Evolutionary conservation across 2,113 vertebrate species (phyloP).

Genomic region (Archilochus colubris): DNA sequence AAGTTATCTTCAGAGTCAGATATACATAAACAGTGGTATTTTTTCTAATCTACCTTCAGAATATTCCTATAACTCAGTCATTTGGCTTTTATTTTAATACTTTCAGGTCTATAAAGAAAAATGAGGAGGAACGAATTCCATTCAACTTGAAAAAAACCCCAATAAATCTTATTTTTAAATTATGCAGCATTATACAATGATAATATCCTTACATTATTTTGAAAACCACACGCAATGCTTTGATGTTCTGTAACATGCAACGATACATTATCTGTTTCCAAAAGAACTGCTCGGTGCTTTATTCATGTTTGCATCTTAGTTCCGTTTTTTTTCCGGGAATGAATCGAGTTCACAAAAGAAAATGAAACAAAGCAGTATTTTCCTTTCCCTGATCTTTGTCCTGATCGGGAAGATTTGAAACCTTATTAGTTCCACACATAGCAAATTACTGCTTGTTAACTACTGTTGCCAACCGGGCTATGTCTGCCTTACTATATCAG

Average conservation of each 20-base stretch:
- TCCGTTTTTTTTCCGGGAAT: neutral
- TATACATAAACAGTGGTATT: neutral
- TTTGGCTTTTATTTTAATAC: slow-evolving; percentile 33
- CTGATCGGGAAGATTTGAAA: slow-evolving; percentile 73
- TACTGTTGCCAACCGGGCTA: slow-evolving; percentile 73
- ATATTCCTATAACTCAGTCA: neutral
- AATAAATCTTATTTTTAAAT: slow-evolving; percentile 40
- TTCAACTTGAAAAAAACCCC: slow-evolving; percentile 49
- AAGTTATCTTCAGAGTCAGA: slow-evolving; percentile 21
- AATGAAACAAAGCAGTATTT: slow-evolving; percentile 70
- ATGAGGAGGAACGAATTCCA: slow-evolving; percentile 1
- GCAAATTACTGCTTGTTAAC: slow-evolving; percentile 78
- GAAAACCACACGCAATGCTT: slow-evolving; percentile 48
- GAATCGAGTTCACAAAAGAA: slow-evolving; percentile 71
- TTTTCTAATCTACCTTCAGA: slow-evolving; percentile 35
- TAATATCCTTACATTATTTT: slow-evolving; percentile 63
- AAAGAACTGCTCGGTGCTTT: slow-evolving; percentile 1
- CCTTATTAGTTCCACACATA: slow-evolving; percentile 68
- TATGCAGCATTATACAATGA: slow-evolving; percentile 39
- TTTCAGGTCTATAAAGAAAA: slow-evolving; percentile 18
- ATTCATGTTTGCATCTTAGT: slow-evolving; percentile 29
- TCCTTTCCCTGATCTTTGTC: slow-evolving; percentile 72
- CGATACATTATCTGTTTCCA: slow-evolving; percentile 18
- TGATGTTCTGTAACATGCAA: slow-evolving; percentile 46
- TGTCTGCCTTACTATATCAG: slow-evolving; percentile 80